Conservation (phyloP, 2,888 invertebrate species). For the Drosophila prostipennis region DNA sequence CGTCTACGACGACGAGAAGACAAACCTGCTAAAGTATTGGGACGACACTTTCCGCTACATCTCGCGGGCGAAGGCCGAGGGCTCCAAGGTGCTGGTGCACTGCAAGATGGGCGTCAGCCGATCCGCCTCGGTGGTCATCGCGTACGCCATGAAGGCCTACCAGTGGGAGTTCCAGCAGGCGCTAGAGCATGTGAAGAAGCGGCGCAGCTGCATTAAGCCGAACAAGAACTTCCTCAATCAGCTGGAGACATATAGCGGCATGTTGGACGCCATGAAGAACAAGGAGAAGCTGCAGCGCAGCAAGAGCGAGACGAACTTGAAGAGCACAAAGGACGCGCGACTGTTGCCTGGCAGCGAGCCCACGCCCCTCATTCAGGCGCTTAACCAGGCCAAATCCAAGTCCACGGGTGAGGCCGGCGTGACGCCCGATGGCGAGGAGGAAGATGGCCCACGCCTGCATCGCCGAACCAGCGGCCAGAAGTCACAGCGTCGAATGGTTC, state of each 20-base stretch:
- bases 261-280: slow-evolving; percentile 98
- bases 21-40: slow-evolving; percentile 98
- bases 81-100: slow-evolving; percentile 97
- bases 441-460: slow-evolving; percentile 25
- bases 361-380: slow-evolving; percentile 87
- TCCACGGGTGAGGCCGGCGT: slow-evolving; percentile 58
- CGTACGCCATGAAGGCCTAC: slow-evolving; percentile 99
- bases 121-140: slow-evolving; percentile 98
- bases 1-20: slow-evolving; percentile 98
- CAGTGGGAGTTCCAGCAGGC: slow-evolving; percentile 97
- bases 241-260: slow-evolving; percentile 97
- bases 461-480: slow-evolving; percentile 74
- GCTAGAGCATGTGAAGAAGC: slow-evolving; percentile 94
- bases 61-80: slow-evolving; percentile 93
- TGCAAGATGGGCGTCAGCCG: slow-evolving; percentile 99
- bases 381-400: slow-evolving; percentile 84
- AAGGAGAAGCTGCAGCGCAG: slow-evolving; percentile 96
- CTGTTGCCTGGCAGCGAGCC: slow-evolving; percentile 86
- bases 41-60: slow-evolving; percentile 99
- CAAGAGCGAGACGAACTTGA: slow-evolving; percentile 95
- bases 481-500: slow-evolving; percentile 72
- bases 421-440: slow-evolving; percentile 51
- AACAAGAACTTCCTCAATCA: slow-evolving; percentile 97
- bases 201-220: slow-evolving; percentile 97
- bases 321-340: slow-evolving; percentile 87